A percentile compares a stretch with the other conserved stretches of the same genome.
phyloP scores from a whole-genome alignment of 2,888 invertebrate genomes.

The Mesochorus sp. region DNA sequence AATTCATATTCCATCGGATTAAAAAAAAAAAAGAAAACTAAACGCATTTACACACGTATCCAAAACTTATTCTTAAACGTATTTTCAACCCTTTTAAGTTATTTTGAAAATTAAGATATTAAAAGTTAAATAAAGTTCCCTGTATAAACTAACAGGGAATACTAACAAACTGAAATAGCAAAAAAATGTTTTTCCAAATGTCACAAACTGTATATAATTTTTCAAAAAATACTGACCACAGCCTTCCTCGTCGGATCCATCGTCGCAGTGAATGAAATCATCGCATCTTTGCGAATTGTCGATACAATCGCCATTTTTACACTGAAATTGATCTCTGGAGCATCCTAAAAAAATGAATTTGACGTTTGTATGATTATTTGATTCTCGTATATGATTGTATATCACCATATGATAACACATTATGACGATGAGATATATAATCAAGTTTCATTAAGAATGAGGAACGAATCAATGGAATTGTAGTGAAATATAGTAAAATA shows the following conservation, averaged over 20 bases:
- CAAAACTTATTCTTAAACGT: too few relatives aligned
- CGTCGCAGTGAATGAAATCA: slow-evolving; percentile 80
- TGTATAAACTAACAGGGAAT: too few relatives aligned
- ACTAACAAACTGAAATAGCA: too few relatives aligned
- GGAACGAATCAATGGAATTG: slow-evolving; percentile 16
- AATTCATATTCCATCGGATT: too few relatives aligned
- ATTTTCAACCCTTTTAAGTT: too few relatives aligned
- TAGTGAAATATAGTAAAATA: slow-evolving; percentile 7
- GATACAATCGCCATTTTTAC: slow-evolving; percentile 87
- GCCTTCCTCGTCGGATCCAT: slow-evolving; percentile 82
- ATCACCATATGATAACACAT: not conserved
- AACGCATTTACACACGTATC: too few relatives aligned
- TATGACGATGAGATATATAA: slow-evolving; percentile 21
- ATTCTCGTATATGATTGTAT: not conserved
- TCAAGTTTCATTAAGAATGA: slow-evolving; percentile 22
- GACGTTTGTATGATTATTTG: slow-evolving; percentile 20
- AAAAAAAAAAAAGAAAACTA: too few relatives aligned
- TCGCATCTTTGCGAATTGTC: slow-evolving; percentile 82
- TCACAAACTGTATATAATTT: not conserved
- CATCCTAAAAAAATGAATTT: slow-evolving; percentile 84
- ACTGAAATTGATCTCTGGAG: slow-evolving; percentile 86
- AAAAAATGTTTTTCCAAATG: too few relatives aligned
- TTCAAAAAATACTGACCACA: slow-evolving; percentile 70
- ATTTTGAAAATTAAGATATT: too few relatives aligned
- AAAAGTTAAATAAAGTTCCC: too few relatives aligned